Conservation (phyloP, 2,113 vertebrate species). For the Corythaixoides concolor region DNA sequence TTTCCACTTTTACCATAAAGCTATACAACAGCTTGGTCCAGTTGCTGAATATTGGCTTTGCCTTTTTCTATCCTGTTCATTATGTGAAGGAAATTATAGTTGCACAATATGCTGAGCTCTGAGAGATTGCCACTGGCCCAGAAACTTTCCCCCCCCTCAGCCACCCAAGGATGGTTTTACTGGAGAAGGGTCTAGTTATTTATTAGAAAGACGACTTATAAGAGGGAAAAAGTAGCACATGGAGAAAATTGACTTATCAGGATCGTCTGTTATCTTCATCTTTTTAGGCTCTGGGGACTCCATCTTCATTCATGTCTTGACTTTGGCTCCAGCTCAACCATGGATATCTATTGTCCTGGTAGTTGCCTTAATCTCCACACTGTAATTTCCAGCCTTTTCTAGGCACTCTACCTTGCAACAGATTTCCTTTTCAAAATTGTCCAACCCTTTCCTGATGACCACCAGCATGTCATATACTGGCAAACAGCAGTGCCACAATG, state of each 20-base stretch:
- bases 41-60: background rate
- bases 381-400: background rate
- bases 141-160: fast-evolving
- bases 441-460: background rate
- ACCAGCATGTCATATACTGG: background rate
- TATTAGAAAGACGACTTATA: background rate
- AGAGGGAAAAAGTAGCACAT: background rate
- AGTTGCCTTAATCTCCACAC: background rate
- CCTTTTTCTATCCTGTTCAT: background rate
- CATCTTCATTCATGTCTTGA: background rate
- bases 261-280: background rate
- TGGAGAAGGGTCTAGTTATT: background rate
- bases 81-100: background rate
- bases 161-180: background rate
- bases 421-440: background rate
- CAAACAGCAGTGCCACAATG: background rate
- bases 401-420: background rate
- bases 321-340: background rate
- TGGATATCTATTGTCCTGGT: background rate
- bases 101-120: background rate
- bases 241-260: background rate
- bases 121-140: background rate
- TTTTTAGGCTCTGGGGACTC: background rate
- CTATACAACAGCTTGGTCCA: background rate
- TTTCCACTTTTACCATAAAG: background rate